Percentiles rank a stretch among this genome's conserved stretches.
These are phyloP conservation scores for Drosophila tani DNA, from an alignment of 1,140 invertebrate genomes.

Conservation along the genomic window DNA sequence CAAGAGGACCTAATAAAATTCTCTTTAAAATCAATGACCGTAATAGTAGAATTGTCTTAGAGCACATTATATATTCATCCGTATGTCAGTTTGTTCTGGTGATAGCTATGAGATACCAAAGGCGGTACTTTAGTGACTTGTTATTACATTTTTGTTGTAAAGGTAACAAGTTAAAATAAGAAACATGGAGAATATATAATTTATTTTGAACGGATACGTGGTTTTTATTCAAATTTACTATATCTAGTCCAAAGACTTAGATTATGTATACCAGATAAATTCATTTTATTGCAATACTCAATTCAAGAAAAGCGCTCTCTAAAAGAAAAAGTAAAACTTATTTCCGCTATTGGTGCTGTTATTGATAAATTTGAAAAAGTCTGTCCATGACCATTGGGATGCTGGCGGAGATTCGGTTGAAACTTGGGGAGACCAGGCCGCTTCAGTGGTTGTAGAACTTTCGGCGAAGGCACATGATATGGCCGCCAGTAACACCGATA, in stretches of 20 bases:
- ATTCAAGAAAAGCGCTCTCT: background rate
- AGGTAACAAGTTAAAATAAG: background rate
- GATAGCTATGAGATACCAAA: no score
- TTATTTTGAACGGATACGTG: background rate
- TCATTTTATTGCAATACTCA: background rate
- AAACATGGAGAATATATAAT: background rate
- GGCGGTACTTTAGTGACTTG: no score
- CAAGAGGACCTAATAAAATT: no score
- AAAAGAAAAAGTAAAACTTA: constrained; percentile 56
- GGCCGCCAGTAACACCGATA: background rate
- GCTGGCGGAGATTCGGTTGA: constrained; percentile 1
- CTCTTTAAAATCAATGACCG: no score
- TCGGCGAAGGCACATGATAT: background rate
- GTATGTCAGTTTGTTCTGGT: no score
- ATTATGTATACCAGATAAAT: background rate
- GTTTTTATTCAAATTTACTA: background rate
- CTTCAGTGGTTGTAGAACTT: background rate
- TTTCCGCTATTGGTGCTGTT: constrained; percentile 21
- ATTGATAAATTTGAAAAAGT: constrained; percentile 10
- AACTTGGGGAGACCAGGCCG: background rate
- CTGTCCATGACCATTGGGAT: constrained; percentile 22
- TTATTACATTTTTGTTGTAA: no score
- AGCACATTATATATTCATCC: no score
- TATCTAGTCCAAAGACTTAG: no score
- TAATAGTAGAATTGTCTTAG: no score